Evolutionary conservation across 1,140 invertebrate species (phyloP), one percentile per base, ranked within the genome.

Genomic region (Venustaconcha ellipsiformis): DNA sequence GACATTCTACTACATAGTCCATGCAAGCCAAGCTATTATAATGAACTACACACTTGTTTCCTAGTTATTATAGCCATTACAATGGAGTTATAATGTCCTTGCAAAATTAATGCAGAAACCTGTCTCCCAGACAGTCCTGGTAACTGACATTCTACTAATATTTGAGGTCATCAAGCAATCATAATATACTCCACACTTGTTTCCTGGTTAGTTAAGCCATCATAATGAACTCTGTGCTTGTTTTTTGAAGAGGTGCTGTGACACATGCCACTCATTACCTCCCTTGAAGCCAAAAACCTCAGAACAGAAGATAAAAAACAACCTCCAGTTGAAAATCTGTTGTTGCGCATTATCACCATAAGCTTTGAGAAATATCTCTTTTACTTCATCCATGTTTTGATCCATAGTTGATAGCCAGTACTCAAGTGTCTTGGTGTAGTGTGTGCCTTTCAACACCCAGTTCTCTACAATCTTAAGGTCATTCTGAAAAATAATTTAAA

Each of bases 271-370:
- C 55, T 88, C 83, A 74, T 88, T 88, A 6, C 87, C 87, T 60
- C 76, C 67, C 20, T 74, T 81, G 65, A 80, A 88, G 1, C 82
- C 83, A 77, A 88, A 88, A 23, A 86, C 85, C 74, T 88, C 87
- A 6, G 84, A 85, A 78, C 85, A 87, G 72, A 86, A 88, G 20
- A 88, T 88, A 69, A 85, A 88, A 67, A 88, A 88, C 18, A 88
- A 67, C 63, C 86, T 74, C 83, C 83, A 88, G 72, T 88, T 86
- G 67, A 86, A 86, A 5, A 85, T 55, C 56, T 86, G 82, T 74
- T 88, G 81, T 6, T 82, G 81, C 14, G 81, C 79, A 59, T 86
- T 83, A 13, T 80, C 59, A 1, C 85, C 85, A 58, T 86, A 88
- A 14, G 76, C 73, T 57, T 80, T 72, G 4, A 56, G 48, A 62